Base-by-base conservation (phyloP, 2,888 invertebrate genomes). In the Drepanosiphum platanoidis region DNA sequence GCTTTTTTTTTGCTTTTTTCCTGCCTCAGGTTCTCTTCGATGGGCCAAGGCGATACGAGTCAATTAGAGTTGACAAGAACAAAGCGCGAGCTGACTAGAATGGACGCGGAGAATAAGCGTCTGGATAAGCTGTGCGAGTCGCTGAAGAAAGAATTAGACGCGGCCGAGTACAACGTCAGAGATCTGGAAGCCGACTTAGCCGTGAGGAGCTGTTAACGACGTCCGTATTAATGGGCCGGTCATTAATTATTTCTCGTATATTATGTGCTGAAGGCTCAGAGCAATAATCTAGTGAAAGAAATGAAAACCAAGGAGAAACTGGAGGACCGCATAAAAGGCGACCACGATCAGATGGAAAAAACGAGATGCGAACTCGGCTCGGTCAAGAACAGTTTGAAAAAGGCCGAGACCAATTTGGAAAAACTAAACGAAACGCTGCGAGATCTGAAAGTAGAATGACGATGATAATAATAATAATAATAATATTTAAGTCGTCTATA, bases 231-330 rank as follows among this genome's bases (percentile, higher is more conserved):
- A 42, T 27, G 32, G 9, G 5, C 27, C 36, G 1, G 18, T 22
- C 18, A 27, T 30, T 39, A 70, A 64, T 72, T n/a, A n/a, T n/a
- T n/a, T n/a, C n/a, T n/a, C n/a, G n/a, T n/a, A n/a, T n/a, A n/a
- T n/a, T n/a, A n/a, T n/a, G n/a, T n/a, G n/a, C n/a, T n/a, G n/a
- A 34, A 84, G 84, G 84, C 84, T 32, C 75, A 84, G 70, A 84
- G 84, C 30, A 84, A 84, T 22, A 64, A 68, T 4, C 68, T 84
- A 36, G 84, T 84, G 3, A 84, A 84, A 68, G 84, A 84, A 77
- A 77, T 68, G 30, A 84, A 84, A 77, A 66, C 75, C 7, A 84
- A 68, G 0, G 84, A 84, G 32, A 84, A 84, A 36, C n/a, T 84
- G 15, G 84, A 84, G 8, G 68, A 84, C 15, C 39, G 66, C 15